Conservation (phyloP, 30 jellyfish, hydroid and myxozoan genomes). For the Aurelia sp. region DNA sequence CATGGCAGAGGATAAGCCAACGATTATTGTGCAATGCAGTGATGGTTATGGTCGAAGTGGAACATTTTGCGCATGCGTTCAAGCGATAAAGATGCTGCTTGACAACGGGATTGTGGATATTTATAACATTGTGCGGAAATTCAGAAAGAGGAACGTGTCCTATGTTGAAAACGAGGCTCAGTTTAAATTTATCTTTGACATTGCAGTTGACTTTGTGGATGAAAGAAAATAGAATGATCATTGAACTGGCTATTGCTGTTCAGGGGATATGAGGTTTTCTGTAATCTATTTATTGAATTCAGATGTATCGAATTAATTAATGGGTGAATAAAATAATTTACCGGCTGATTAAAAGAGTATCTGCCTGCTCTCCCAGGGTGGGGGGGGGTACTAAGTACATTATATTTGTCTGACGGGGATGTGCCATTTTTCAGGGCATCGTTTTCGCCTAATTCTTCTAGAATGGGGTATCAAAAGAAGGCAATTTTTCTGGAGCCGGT, state of each 20-base stretch:
- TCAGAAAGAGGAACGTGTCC: slow-evolving; percentile 39
- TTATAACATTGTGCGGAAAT: slow-evolving; percentile 22
- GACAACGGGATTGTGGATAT: slow-evolving; percentile 53
- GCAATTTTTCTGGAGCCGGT: too few relatives aligned
- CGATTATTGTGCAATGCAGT: slow-evolving; percentile 79
- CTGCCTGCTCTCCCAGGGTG: too few relatives aligned
- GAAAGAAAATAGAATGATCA: background rate
- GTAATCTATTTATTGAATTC: too few relatives aligned
- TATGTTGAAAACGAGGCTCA: slow-evolving; percentile 67
- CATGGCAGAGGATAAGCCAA: slow-evolving; percentile 48
- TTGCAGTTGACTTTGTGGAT: slow-evolving; percentile 40
- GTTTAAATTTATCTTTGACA: slow-evolving; percentile 58
- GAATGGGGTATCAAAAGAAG: too few relatives aligned
- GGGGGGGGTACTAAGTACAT: too few relatives aligned
- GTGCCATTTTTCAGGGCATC: too few relatives aligned
- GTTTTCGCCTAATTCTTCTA: too few relatives aligned
- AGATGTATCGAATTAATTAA: too few relatives aligned
- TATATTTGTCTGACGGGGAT: too few relatives aligned
- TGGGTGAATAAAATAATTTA: too few relatives aligned
- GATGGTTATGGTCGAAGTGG: slow-evolving; percentile 92
- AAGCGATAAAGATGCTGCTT: slow-evolving; percentile 38
- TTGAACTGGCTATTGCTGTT: background rate
- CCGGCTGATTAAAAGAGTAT: too few relatives aligned
- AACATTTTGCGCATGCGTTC: slow-evolving; percentile 47
- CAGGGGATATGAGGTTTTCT: background rate